Base-by-base conservation (phyloP, 2,113 vertebrate species). In the Apteryx owenii region DNA sequence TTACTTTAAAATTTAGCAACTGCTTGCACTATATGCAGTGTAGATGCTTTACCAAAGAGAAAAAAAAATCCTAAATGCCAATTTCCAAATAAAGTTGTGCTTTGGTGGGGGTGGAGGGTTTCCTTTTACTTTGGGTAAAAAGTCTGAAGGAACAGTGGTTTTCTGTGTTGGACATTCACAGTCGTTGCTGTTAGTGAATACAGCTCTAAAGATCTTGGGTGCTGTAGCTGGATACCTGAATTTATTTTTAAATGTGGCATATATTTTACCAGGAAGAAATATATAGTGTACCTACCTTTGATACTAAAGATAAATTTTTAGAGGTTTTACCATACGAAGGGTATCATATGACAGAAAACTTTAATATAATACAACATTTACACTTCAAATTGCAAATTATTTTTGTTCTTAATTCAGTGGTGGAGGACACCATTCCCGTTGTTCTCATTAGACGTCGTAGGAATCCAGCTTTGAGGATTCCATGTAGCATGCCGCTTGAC, bases 401-500 rank as follows among this genome's bases (percentile, higher is more conserved):
- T 64, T 33, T 77, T 87, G 28, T 85, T 83, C 80, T 21, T 29
- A 56, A 33, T n/a, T 75, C 51, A 50, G 9, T 58, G 58, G 36
- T 26, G 40, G 46, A 76, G 72, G 65, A 26, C 42, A 84, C 33
- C 38, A 17, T 72, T 91, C 46, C 61, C 69, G 13, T 64, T 25
- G 33, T 76, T 72, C 64, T 75, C 33, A 0, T 8, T 12, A 48
- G 38, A 28, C 17, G 1, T 81, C 0, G 2, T 10, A 18, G n/a
- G n/a, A 38, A 5, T 38, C 50, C 21, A 73, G 50, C 17, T 36
- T 53, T 36, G 16, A 60, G 56, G 72, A 68, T 33, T n/a, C 65
- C 14, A 0, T 4, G 9, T 25, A 28, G 28, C 2, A 4, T 42
- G 60, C 21, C 10, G 40, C 65, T 58, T 17, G 12, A 68, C 64